A percentile compares a stretch with the other conserved stretches of the same genome.
These are phyloP conservation scores for Megaceryle maxima DNA, from an alignment of 2,113 vertebrate genomes.

Conservation along the genomic window DNA sequence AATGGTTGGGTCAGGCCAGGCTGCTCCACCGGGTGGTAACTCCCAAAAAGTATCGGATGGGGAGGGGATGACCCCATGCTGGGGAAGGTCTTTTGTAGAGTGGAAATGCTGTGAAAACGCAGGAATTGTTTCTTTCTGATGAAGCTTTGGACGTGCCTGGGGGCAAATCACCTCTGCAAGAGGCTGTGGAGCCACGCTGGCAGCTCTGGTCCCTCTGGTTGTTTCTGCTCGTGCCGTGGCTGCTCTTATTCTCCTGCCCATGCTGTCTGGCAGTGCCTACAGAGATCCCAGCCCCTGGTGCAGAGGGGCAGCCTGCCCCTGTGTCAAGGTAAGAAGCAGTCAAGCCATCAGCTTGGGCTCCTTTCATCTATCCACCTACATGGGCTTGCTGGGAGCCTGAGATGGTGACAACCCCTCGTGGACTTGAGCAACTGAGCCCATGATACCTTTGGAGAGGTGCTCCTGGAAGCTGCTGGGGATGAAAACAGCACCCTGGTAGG, in stretches of 20 bases:
- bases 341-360: background rate
- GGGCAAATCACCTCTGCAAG: background rate
- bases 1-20: background rate
- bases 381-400: background rate
- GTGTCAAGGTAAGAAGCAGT: background rate
- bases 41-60: background rate
- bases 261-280: fast-evolving
- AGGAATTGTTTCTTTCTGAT: background rate
- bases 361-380: fast-evolving
- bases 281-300: background rate
- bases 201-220: background rate
- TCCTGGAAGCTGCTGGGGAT: background rate
- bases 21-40: background rate
- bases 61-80: too few relatives aligned
- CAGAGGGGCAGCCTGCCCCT: background rate
- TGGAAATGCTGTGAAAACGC: background rate
- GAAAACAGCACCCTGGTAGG: background rate
- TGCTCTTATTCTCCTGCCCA: background rate
- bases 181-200: fast-evolving
- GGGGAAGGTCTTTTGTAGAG: background rate
- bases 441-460: fast-evolving
- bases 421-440: background rate
- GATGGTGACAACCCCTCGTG: background rate
- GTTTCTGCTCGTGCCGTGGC: background rate
- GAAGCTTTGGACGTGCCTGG: background rate